Evolutionary conservation across 2,888 invertebrate species (phyloP).

Genomic region (Onchidella celtica): DNA sequence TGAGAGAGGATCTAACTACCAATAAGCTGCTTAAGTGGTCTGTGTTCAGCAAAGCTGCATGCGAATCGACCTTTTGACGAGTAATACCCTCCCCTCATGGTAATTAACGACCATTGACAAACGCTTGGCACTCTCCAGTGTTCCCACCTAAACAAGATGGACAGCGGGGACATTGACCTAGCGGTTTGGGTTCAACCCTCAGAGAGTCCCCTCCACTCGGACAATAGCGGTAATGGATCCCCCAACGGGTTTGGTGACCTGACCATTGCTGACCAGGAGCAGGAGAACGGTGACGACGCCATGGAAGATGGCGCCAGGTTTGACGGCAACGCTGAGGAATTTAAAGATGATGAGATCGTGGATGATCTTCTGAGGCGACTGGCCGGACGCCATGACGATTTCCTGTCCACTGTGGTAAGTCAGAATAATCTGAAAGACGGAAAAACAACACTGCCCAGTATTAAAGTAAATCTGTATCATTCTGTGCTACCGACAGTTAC

Average conservation of each 20-base stretch:
- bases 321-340: neutral
- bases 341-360: neutral
- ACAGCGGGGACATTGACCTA: neutral
- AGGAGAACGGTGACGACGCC: neutral
- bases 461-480: no score
- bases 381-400: conserved; percentile 30
- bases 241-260: conserved; percentile 10
- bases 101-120: no score
- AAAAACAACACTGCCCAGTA: no score
- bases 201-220: conserved; percentile 27
- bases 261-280: neutral
- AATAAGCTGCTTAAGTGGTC: no score
- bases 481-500: no score
- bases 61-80: no score
- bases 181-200: neutral
- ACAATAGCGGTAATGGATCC: conserved; percentile 9
- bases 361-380: neutral
- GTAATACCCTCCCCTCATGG: no score
- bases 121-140: no score
- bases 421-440: no score
- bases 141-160: no score
- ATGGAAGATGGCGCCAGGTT: neutral
- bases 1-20: no score
- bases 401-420: conserved; percentile 32
- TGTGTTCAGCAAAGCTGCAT: no score